Base-by-base conservation (phyloP, 1,140 invertebrate genomes). In the Geopemphigus sp. region DNA sequence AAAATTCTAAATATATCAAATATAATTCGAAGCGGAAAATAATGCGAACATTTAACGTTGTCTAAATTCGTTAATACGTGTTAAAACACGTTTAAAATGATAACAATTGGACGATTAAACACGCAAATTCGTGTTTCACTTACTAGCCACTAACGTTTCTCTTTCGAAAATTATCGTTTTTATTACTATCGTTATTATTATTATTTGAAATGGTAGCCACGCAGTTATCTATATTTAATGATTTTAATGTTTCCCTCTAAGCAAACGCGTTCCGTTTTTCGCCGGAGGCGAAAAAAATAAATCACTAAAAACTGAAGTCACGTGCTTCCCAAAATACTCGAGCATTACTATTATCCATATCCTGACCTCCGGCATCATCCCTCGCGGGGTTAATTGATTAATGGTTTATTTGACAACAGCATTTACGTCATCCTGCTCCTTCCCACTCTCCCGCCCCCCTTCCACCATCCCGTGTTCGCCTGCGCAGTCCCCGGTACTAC, bases 321-420 rank as follows among this genome's bases (percentile, higher is more conserved):
- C 73, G 73, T 59, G 73, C 57, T 76, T 26, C 10, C 70, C 26
- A 2, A 29, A n/a, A 22, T 39, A 53, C 70, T n/a, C 53, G 0
- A 73, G 54, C 56, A 73, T 50, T 50, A 47, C n/a, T 50, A 68
- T 68, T 68, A 68, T 50, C 66, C 47, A 19, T 61, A 78, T 78
- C 74, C 74, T 63, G 57, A 78, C 74, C 74, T 78, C 74, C 74
- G 74, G 74, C 74, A 63, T 63, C 56, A 63, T 78, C 74, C 74
- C 74, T 45, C 1, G n/a, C 74, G 74, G 74, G 74, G 74, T 78
- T 78, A 78, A 78, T 78, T 78, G 74, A 78, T 78, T 78, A 78
- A 78, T 78, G 74, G 74, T 78, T 78, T 78, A 78, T 78, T 78
- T 78, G 74, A 78, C 74, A 78, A 78, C 74, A 50, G 74, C 74